Evolutionary conservation across 2,888 invertebrate genomes (phyloP), one percentile per base, ranked within the genome.

Genomic region (Scotopteryx bipunctaria): DNA sequence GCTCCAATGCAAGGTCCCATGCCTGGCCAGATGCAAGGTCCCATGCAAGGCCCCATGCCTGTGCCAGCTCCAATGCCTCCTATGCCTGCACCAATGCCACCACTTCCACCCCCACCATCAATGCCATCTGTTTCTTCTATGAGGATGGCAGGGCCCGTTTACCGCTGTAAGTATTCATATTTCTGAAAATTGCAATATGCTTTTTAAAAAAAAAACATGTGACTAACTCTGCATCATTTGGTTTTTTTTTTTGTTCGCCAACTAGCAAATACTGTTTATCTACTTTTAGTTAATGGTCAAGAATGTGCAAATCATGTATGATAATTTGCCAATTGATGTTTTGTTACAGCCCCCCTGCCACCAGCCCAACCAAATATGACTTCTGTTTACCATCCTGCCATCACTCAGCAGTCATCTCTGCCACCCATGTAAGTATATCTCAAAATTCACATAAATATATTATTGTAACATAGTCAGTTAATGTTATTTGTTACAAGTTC

Each of bases 1-100:
- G 55, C 61, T 16, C 59, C 64, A 2, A 59, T 64, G n/a, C 53
- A 66, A 1, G 58, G 61, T 2, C 60, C 63, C 0, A 57, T 67
- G 1, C 60, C 64, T n/a, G n/a, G n/a, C n/a, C n/a, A n/a, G n/a
- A n/a, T n/a, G n/a, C n/a, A n/a, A n/a, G n/a, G n/a, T n/a, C n/a
- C n/a, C n/a, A n/a, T n/a, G n/a, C n/a, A n/a, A n/a, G n/a, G n/a
- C n/a, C n/a, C n/a, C 1, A 47, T 48, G 5, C 63, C 69, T 9
- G n/a, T n/a, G n/a, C 56, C 62, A 1, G 54, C 60, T 5, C 41
- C 38, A 1, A 31, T 25, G 25, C 25, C 35, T 5, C 4, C 31
- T 0, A 29, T 41, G 31, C 11, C 29, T 4, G 38, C 29, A 17
- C 16, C 37, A 1, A 27, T 37, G 35, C 65, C 64, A 0, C 61